Conservation (phyloP, 2,113 vertebrate species). For the Neolamprologus ventralis region DNA sequence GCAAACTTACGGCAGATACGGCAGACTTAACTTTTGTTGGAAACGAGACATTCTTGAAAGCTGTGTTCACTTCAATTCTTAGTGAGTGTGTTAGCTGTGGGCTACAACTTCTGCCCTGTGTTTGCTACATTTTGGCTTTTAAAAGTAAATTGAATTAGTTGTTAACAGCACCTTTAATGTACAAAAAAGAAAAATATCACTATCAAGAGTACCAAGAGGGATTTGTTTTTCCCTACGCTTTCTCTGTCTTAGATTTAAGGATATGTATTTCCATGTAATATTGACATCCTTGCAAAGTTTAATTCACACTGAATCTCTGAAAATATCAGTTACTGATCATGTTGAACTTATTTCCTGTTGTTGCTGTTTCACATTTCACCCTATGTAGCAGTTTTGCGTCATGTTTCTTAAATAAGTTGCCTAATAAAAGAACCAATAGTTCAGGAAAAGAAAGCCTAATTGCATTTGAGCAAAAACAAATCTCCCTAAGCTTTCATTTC, state of each 20-base stretch:
- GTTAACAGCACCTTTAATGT: background rate
- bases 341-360: background rate
- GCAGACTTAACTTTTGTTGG: background rate
- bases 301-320: background rate
- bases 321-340: background rate
- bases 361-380: background rate
- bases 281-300: background rate
- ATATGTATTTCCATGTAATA: no score
- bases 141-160: background rate
- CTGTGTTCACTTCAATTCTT: background rate
- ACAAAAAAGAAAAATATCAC: background rate
- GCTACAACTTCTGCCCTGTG: background rate
- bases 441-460: background rate
- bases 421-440: background rate
- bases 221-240: fast-evolving
- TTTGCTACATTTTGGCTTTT: background rate
- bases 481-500: background rate
- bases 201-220: background rate
- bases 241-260: background rate
- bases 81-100: background rate
- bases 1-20: background rate
- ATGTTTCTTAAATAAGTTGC: background rate
- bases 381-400: background rate
- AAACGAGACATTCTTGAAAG: background rate
- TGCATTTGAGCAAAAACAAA: background rate